phyloP scores from a whole-genome alignment of 2,888 invertebrate genomes.

The Marronus borbonicus region DNA sequence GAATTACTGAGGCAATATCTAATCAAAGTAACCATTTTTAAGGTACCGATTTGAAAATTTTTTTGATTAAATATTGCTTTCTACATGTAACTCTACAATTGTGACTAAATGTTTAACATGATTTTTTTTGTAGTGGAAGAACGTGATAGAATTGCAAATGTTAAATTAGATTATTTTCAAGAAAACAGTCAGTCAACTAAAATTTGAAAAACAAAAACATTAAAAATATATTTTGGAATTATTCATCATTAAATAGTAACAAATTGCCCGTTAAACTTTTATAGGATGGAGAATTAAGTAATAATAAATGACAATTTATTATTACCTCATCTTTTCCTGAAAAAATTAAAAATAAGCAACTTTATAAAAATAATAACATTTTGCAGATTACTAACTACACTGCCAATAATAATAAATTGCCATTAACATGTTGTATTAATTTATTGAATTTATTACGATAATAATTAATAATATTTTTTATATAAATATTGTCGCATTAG shows the following conservation, averaged over 20 bases:
- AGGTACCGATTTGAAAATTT: not conserved
- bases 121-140: slow-evolving; percentile 53
- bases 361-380: too few species aligned
- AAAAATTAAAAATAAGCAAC: too few species aligned
- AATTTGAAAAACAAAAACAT: slow-evolving; percentile 28
- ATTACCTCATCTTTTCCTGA: not conserved
- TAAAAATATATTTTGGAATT: not conserved
- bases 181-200: slow-evolving; percentile 49
- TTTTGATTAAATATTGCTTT: slow-evolving; percentile 2
- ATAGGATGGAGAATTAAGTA: not conserved
- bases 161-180: slow-evolving; percentile 48
- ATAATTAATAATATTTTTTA: slow-evolving; percentile 33
- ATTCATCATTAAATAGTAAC: not conserved
- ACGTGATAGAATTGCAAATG: slow-evolving; percentile 55
- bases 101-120: slow-evolving; percentile 15
- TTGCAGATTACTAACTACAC: too few species aligned
- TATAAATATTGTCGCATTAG: slow-evolving; percentile 44
- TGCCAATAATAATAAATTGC: slow-evolving; percentile 35
- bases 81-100: not conserved
- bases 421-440: slow-evolving; percentile 5
- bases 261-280: not conserved
- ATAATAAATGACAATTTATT: slow-evolving; percentile 27
- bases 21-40: too few species aligned
- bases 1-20: too few species aligned
- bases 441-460: slow-evolving; percentile 10